These are phyloP conservation scores for Enteromius afrohamiltoni DNA, from an alignment of 2,797 vertebrate species.

Conservation along the genomic window DNA sequence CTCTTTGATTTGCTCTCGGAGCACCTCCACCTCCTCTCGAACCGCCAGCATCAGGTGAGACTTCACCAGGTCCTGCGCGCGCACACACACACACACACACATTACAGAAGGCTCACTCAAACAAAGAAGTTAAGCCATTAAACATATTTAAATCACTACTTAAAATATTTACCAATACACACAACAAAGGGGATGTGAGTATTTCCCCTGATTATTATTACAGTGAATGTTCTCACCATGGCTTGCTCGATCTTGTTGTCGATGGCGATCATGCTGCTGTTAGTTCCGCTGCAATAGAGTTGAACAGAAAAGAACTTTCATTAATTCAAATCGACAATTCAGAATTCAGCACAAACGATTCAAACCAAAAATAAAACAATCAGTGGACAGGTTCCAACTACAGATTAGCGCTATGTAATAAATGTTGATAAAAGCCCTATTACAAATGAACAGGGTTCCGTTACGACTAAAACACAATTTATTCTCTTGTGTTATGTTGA, in stretches of 20 bases:
- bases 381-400: background rate
- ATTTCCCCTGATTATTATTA: background rate
- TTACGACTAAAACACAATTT: too few relatives aligned
- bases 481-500: too few relatives aligned
- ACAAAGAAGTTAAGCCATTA: background rate
- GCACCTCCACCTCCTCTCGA: constrained; percentile 83
- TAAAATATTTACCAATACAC: background rate
- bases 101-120: background rate
- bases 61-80: constrained; percentile 84
- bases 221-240: constrained; percentile 79
- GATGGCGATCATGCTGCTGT: constrained; percentile 80
- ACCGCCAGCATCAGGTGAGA: constrained; percentile 86
- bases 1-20: constrained; percentile 83
- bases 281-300: constrained; percentile 72
- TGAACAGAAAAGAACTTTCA: background rate
- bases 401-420: background rate
- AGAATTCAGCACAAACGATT: background rate
- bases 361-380: background rate
- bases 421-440: too few relatives aligned
- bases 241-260: constrained; percentile 91
- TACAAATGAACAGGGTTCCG: too few relatives aligned
- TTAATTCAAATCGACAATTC: background rate
- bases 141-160: too few relatives aligned
- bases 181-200: background rate
- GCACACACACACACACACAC: constrained; percentile 26